phyloP scores from a whole-genome alignment of 64 coral and sea anemone genomes.

The Actinia equina region DNA sequence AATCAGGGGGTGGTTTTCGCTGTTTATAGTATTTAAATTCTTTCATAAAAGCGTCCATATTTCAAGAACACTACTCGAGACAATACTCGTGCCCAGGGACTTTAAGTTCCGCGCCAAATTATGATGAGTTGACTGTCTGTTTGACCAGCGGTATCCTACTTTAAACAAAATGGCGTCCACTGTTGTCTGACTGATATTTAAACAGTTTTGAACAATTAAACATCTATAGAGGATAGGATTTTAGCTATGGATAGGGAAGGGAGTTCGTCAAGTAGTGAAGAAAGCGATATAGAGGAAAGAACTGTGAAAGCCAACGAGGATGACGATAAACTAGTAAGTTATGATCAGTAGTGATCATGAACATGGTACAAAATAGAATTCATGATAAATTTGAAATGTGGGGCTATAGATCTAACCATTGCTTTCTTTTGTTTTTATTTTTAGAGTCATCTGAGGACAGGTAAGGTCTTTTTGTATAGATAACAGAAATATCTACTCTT shows the following conservation, averaged over 20 bases:
- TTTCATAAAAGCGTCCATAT: slow-evolving; percentile 37
- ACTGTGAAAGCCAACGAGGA: slow-evolving; percentile 9
- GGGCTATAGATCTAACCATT: neutral
- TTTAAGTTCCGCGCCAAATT: slow-evolving; percentile 19
- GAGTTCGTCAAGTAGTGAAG: neutral
- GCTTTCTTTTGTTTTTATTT: neutral
- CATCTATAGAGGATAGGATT: neutral
- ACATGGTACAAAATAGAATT: neutral
- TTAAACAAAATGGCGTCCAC: slow-evolving; percentile 6
- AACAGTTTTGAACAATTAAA: neutral
- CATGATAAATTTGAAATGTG: too few species aligned
- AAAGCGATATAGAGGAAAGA: slow-evolving; percentile 22
- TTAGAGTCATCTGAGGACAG: slow-evolving; percentile 51
- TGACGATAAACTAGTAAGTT: slow-evolving; percentile 26
- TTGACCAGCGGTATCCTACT: neutral
- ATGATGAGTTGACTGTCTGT: neutral
- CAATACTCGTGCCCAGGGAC: neutral
- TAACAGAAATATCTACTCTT: neutral
- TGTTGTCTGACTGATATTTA: neutral
- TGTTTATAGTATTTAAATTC: slow-evolving; percentile 65
- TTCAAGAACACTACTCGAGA: neutral
- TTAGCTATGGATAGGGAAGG: neutral
- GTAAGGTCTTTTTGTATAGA: slow-evolving; percentile 6
- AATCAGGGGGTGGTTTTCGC: slow-evolving; percentile 54
- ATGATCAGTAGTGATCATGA: neutral